Percentiles rank a stretch among this genome's conserved stretches.
Evolutionary conservation across 30 jellyfish, hydroid and myxozoan species (phyloP).

Genomic region (Turritopsis rubra): DNA sequence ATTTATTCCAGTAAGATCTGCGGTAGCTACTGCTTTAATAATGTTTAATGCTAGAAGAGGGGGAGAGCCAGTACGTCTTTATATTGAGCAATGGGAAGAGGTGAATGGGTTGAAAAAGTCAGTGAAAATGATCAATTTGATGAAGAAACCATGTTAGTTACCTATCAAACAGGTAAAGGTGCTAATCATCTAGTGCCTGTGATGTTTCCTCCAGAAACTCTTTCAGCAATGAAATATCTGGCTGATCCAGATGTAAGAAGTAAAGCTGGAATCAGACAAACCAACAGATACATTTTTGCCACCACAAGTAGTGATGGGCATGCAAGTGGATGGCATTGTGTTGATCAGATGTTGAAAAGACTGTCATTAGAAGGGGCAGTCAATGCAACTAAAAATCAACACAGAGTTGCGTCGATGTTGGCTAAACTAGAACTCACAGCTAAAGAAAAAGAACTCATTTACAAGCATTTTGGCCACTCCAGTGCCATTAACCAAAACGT

Average conservation of each 20-base stretch:
- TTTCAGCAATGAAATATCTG: conserved; percentile 17
- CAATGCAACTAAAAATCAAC: conserved; percentile 33
- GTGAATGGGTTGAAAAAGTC: conserved; percentile 28
- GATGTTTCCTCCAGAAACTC: conserved; percentile 28
- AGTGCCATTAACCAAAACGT: conserved; percentile 19
- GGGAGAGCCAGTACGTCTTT: conserved; percentile 30
- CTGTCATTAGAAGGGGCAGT: conserved; percentile 32
- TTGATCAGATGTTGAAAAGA: conserved; percentile 13
- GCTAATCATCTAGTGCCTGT: conserved; percentile 34
- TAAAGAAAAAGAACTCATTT: conserved; percentile 22
- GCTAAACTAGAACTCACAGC: conserved; percentile 20
- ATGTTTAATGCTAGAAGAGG: conserved; percentile 33
- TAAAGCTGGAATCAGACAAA: neutral
- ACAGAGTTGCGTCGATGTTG: conserved; percentile 32
- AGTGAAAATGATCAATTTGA: conserved; percentile 17
- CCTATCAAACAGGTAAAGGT: conserved; percentile 39
- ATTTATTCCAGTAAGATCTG: conserved; percentile 4
- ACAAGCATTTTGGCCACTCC: conserved; percentile 39
- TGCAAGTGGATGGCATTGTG: conserved; percentile 36
- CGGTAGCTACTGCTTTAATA: conserved; percentile 10
- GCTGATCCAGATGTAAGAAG: neutral
- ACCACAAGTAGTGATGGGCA: conserved; percentile 12
- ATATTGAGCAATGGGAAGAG: conserved; percentile 19
- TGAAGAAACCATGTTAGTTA: conserved; percentile 11
- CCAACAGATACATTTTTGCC: neutral